Conservation (phyloP, 1,140 invertebrate genomes). For the Himalopsyche phryganea region DNA sequence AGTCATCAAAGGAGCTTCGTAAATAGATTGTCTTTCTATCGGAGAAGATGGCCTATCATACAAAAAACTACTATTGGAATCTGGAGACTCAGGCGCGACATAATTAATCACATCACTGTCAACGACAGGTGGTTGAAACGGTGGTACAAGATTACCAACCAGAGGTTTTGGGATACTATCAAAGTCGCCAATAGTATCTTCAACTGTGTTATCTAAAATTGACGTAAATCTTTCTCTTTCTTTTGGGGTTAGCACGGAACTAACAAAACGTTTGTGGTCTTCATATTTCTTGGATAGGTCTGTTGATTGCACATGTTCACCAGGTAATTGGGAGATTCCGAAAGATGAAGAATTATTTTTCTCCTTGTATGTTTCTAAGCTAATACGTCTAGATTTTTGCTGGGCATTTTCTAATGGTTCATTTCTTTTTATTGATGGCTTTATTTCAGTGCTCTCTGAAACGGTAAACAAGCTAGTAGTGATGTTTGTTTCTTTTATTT, state of each 20-base stretch:
- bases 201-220: constrained; percentile 41
- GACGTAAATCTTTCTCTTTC: constrained; percentile 60
- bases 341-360: constrained; percentile 10
- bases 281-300: constrained; percentile 36
- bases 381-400: constrained; percentile 47
- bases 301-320: background rate
- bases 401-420: constrained; percentile 40
- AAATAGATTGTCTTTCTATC: background rate
- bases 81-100: constrained; percentile 47
- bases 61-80: constrained; percentile 26
- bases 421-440: constrained; percentile 33
- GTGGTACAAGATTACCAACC: background rate
- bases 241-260: constrained; percentile 48
- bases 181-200: constrained; percentile 37
- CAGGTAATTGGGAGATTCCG: constrained; percentile 17
- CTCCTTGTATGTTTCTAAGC: constrained; percentile 51
- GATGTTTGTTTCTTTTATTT: constrained; percentile 5
- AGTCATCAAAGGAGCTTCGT: background rate
- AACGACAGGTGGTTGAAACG: background rate
- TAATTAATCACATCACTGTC: constrained; percentile 13
- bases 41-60: background rate
- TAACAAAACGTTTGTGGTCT: constrained; percentile 38
- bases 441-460: background rate
- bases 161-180: background rate
- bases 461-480: constrained; percentile 2